Conservation (phyloP, 1,140 invertebrate species). For the Caenorhabditis brenneri region DNA sequence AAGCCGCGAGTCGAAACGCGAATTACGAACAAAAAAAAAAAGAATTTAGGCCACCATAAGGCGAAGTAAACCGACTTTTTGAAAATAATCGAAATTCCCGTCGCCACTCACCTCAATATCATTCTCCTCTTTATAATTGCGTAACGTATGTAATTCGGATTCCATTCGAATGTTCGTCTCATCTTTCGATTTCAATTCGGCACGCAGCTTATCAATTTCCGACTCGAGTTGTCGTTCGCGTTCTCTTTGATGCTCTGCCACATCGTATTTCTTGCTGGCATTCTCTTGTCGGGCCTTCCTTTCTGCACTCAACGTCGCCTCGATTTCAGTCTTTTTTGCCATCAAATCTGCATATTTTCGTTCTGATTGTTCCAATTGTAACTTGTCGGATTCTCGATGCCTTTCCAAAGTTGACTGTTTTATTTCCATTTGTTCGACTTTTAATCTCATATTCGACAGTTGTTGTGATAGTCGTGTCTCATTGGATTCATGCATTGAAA, state of each 20-base stretch:
- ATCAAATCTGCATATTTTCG: constrained; percentile 60
- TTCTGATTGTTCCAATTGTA: constrained; percentile 54
- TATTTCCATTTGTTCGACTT: constrained; percentile 7
- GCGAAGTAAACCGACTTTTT: not conserved
- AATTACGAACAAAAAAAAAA: too few relatives aligned
- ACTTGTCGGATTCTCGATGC: constrained; percentile 56
- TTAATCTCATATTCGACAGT: constrained; percentile 81
- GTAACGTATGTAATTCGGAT: constrained; percentile 54
- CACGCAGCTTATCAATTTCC: constrained; percentile 52
- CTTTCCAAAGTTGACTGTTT: constrained; percentile 49
- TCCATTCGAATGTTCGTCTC: constrained; percentile 54
- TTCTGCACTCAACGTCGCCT: constrained; percentile 59
- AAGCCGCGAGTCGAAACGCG: too few relatives aligned
- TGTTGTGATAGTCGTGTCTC: constrained; percentile 92
- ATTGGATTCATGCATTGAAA: constrained; percentile 73
- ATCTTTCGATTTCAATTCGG: constrained; percentile 56
- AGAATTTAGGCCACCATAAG: too few relatives aligned
- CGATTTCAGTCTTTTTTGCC: constrained; percentile 58
- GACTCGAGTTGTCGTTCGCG: constrained; percentile 58
- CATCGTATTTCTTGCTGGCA: constrained; percentile 24
- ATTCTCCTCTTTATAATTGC: constrained; percentile 41
- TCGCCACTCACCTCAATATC: not conserved
- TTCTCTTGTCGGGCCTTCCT: constrained; percentile 43
- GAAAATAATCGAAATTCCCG: not conserved
- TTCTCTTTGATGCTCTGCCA: constrained; percentile 35